Evolutionary conservation across 2,888 invertebrate species (phyloP).

Genomic region (Gnatocerus cornutus): DNA sequence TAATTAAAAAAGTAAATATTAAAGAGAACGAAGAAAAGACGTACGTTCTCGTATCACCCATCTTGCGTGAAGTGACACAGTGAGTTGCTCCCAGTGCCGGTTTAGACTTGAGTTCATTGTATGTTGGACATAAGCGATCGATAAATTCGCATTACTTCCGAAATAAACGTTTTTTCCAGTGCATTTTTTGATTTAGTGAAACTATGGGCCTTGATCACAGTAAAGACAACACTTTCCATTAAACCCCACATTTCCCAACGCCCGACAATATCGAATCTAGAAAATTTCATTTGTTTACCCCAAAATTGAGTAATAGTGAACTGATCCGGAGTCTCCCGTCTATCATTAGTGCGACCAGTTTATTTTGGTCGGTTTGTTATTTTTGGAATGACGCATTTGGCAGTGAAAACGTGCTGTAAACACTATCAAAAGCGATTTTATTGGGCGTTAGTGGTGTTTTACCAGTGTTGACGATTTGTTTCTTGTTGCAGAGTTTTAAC

Average conservation of each 20-base stretch:
- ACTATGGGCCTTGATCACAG: slow-evolving; percentile 40
- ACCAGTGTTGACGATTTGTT: slow-evolving; percentile 14
- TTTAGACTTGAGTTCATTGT: slow-evolving; percentile 43
- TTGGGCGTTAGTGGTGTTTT: slow-evolving; percentile 15
- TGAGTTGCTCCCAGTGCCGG: slow-evolving; percentile 46
- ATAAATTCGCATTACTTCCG: slow-evolving; percentile 48
- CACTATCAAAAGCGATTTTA: slow-evolving; percentile 19
- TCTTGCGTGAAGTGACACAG: slow-evolving; percentile 35
- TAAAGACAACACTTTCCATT: slow-evolving; percentile 18
- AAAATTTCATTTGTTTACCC: slow-evolving; percentile 23
- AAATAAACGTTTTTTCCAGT: slow-evolving; percentile 44
- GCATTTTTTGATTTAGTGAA: slow-evolving; percentile 4
- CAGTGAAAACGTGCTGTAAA: slow-evolving; percentile 31
- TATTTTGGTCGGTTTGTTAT: slow-evolving; percentile 23
- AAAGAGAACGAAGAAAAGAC: neutral
- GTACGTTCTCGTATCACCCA: slow-evolving; percentile 32
- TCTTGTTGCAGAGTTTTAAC: slow-evolving; percentile 50
- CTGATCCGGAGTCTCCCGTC: slow-evolving; percentile 19
- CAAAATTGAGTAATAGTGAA: slow-evolving; percentile 25
- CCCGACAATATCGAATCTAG: slow-evolving; percentile 1
- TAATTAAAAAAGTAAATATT: neutral
- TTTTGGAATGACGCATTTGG: slow-evolving; percentile 42
- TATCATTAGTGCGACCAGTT: slow-evolving; percentile 16
- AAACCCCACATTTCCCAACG: no score
- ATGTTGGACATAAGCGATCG: slow-evolving; percentile 45